These are phyloP conservation scores for Seriola rivoliana DNA, from an alignment of 2,113 vertebrate genomes.

Conservation along the genomic window DNA sequence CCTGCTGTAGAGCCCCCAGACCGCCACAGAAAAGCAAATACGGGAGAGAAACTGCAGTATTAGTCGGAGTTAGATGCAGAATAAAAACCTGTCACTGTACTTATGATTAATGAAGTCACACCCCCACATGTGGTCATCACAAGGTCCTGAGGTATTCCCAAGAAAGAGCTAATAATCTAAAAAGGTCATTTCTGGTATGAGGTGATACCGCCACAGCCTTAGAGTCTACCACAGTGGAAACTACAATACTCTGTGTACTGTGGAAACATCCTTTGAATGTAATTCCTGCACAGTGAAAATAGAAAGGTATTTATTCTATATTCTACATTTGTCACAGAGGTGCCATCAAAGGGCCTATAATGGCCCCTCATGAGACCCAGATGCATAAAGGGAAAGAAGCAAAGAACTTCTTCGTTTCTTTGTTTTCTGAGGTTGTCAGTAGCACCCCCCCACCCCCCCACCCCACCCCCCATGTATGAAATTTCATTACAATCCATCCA, in stretches of 20 bases:
- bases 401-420: background rate
- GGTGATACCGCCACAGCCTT: too few species aligned
- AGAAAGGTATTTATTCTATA: background rate
- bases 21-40: background rate
- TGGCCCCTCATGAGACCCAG: background rate
- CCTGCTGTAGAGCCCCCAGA: constrained; percentile 27
- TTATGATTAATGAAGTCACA: background rate
- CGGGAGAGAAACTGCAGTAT: background rate
- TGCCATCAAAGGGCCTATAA: background rate
- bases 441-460: background rate
- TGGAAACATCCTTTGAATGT: background rate
- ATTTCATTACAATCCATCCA: too few species aligned
- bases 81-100: background rate
- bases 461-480: too few species aligned
- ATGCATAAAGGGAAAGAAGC: background rate
- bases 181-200: background rate
- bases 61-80: background rate
- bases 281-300: background rate
- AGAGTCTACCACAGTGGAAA: too few species aligned
- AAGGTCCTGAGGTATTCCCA: background rate
- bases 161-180: background rate
- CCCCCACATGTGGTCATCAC: background rate
- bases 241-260: background rate
- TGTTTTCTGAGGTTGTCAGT: background rate
- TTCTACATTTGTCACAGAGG: background rate